phyloP scores from a whole-genome alignment of 2,888 invertebrate genomes.

The Athripsodes cinereus region DNA sequence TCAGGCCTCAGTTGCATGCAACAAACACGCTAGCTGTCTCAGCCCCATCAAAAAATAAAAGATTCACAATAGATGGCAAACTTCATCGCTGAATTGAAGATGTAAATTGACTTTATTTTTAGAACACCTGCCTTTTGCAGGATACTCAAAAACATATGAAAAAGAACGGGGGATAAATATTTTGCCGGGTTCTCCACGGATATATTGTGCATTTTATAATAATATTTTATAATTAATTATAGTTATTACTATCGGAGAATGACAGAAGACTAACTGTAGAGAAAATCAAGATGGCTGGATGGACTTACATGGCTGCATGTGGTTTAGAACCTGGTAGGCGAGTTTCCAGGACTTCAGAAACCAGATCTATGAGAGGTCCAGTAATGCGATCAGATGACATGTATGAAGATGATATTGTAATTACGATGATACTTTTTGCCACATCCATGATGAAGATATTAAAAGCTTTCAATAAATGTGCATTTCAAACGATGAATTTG shows the following conservation, averaged over 20 bases:
- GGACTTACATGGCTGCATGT: constrained; percentile 96
- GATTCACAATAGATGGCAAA: too few species aligned
- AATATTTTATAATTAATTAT: constrained; percentile 34
- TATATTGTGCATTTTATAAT: constrained; percentile 55
- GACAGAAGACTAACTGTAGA: constrained; percentile 69
- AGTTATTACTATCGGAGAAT: constrained; percentile 58
- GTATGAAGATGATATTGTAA: constrained; percentile 41
- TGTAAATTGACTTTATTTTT: too few species aligned
- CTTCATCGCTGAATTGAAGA: too few species aligned
- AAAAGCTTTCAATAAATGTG: constrained; percentile 52
- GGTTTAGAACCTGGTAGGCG: constrained; percentile 74
- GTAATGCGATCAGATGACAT: constrained; percentile 32
- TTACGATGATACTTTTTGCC: constrained; percentile 48
- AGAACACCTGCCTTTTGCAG: too few species aligned
- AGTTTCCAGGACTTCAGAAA: constrained; percentile 46
- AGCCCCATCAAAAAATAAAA: too few species aligned
- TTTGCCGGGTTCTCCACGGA: too few species aligned
- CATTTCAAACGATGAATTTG: constrained; percentile 59
- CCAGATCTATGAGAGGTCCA: constrained; percentile 34
- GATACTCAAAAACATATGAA: too few species aligned
- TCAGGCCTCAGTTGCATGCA: too few species aligned
- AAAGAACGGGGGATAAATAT: too few species aligned
- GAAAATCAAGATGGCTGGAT: constrained; percentile 94
- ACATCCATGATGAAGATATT: constrained; percentile 49
- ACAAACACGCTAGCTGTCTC: too few species aligned